Base-by-base conservation (phyloP, 2,888 invertebrate species). In the Seira ritae region DNA sequence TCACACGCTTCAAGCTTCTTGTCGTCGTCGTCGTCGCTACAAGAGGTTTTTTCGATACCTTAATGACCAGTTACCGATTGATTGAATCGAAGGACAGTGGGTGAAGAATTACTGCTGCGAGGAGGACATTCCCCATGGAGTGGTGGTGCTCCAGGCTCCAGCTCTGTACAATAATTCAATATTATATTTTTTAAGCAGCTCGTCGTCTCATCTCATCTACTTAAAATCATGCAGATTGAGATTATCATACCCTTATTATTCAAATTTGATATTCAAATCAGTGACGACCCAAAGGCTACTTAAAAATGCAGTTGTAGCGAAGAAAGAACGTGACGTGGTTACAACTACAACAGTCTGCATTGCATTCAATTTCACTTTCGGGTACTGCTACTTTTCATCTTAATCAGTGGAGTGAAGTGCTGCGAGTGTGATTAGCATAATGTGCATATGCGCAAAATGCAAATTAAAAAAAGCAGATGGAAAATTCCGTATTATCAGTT, bases 1-100 rank as follows among this genome's bases (percentile, higher is more conserved):
- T 80, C 74, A 80, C 80, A 74, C 80, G 62, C 69, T 80, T 80
- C 42, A 80, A 80, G 80, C 50, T 8, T 23, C 15, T 12, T 1
- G 15, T 19, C 6, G n/a, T 66, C 12, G 15, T 23, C 2, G 15
- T 67, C n/a, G 31, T 1, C 22, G 8, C 20, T 50, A 24, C 10
- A 46, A 71, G 10, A 17, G 19, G 42, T 69, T 42, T 12, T 37
- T 37, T 37, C 37, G 19, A 60, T 60, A 60, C 60, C 60, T 60
- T n/a, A 60, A 10, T 60, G 60, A 60, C 60, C 60, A 60, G 60
- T n/a, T 60, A 15, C 60, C 4, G 60, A 10, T 60, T 60, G n/a
- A 10, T n/a, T 60, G 15, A 60, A 10, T 3, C 10, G 60, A 60
- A 10, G 60, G 60, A 17, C 60, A 60, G 15, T 60, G 60, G 12